Percentiles rank a stretch among this genome's conserved stretches.
These are phyloP conservation scores for Troilus luridus DNA, from an alignment of 2,888 invertebrate genomes.

Conservation along the genomic window DNA sequence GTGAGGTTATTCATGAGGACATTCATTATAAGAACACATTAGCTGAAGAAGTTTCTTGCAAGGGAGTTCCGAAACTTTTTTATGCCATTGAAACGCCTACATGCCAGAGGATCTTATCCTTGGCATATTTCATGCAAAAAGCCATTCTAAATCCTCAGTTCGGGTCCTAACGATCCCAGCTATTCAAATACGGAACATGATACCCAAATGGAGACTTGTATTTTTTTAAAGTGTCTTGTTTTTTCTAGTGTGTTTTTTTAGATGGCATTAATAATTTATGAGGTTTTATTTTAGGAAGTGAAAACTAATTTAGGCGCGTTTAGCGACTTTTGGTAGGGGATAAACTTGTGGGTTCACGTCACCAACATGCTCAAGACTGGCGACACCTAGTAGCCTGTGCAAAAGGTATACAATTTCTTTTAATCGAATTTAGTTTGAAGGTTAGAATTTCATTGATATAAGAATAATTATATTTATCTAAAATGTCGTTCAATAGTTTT, in stretches of 20 bases:
- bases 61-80: slow-evolving; percentile 25
- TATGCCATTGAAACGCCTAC: neutral
- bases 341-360: no score
- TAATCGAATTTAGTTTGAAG: no score
- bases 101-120: neutral
- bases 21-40: slow-evolving; percentile 29
- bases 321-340: no score
- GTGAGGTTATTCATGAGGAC: slow-evolving; percentile 31
- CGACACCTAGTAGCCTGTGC: no score
- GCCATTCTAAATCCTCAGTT: neutral
- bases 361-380: no score
- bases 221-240: neutral
- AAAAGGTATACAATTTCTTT: no score
- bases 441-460: no score
- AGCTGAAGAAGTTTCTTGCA: slow-evolving; percentile 7
- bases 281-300: no score
- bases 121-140: slow-evolving; percentile 37
- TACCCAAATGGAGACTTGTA: neutral
- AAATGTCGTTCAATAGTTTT: no score
- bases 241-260: neutral
- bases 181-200: slow-evolving; percentile 9
- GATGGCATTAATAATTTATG: neutral
- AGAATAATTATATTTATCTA: no score
- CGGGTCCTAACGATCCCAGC: neutral
- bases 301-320: no score